phyloP scores from a whole-genome alignment of 2,888 invertebrate species.

The Tenodera sinensis region DNA sequence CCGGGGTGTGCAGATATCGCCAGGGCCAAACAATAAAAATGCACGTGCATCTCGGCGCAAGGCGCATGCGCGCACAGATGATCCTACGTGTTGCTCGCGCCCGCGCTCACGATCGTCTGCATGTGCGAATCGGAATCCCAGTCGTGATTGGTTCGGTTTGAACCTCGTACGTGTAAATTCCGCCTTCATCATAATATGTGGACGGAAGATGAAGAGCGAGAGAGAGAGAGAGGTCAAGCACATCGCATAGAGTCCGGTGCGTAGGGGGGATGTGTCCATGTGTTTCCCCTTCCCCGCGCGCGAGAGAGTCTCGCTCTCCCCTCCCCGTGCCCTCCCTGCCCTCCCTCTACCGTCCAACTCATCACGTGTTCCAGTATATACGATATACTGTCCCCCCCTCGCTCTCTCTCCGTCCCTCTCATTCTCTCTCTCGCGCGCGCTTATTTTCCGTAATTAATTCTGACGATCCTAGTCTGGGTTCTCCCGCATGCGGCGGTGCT shows the following conservation, averaged over 20 bases:
- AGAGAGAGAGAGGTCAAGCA: constrained; percentile 1
- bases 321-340: constrained; percentile 8
- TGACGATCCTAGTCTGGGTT: constrained; percentile 19
- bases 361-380: constrained; percentile 21
- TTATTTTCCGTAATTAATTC: constrained; percentile 32
- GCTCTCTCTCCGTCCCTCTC: constrained; percentile 12
- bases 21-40: neutral
- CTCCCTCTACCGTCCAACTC: constrained; percentile 20
- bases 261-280: neutral
- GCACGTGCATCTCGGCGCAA: neutral
- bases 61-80: neutral
- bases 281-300: neutral
- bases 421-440: constrained; percentile 25
- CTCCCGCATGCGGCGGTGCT: constrained; percentile 19
- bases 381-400: neutral
- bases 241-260: neutral
- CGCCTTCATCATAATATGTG: neutral
- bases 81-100: neutral
- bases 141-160: neutral
- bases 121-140: neutral
- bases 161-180: neutral
- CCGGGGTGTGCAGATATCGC: neutral
- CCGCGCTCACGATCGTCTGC: neutral
- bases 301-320: neutral
- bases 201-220: neutral